Evolutionary conservation across 2,797 vertebrate species (phyloP).

Genomic region (Microctenopoma stevenorrisi): DNA sequence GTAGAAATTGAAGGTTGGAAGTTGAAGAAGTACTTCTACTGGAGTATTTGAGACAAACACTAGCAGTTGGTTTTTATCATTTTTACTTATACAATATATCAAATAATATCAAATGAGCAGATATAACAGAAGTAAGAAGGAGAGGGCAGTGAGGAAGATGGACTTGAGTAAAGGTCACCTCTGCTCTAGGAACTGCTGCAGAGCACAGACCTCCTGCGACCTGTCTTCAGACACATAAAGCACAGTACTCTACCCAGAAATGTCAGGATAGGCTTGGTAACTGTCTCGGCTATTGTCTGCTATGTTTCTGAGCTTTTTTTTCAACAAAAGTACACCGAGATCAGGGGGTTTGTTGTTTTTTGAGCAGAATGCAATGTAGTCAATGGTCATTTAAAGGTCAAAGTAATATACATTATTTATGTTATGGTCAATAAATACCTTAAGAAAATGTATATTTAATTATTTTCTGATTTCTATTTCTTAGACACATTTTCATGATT

Average conservation of each 20-base stretch:
- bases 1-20: constrained; percentile 61
- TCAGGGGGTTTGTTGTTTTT: constrained; percentile 6
- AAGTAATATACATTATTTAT: not conserved
- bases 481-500: not conserved
- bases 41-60: no score
- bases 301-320: constrained; percentile 88
- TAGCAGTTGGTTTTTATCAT: no score
- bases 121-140: no score
- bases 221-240: constrained; percentile 82
- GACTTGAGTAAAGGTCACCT: constrained; percentile 82
- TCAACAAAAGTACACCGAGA: constrained; percentile 87
- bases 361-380: not conserved
- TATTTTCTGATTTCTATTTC: not conserved
- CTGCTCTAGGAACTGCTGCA: constrained; percentile 91
- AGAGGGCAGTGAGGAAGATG: constrained; percentile 78
- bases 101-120: no score
- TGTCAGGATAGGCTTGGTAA: constrained; percentile 86
- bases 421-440: not conserved
- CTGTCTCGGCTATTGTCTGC: constrained; percentile 86
- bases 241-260: constrained; percentile 87
- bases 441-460: not conserved
- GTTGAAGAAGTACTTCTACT: no score
- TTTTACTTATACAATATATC: no score
- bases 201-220: constrained; percentile 93
- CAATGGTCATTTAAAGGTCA: not conserved